These are phyloP conservation scores for Lasaia peninsularis DNA, from an alignment of 1,140 invertebrate species.

Conservation along the genomic window DNA sequence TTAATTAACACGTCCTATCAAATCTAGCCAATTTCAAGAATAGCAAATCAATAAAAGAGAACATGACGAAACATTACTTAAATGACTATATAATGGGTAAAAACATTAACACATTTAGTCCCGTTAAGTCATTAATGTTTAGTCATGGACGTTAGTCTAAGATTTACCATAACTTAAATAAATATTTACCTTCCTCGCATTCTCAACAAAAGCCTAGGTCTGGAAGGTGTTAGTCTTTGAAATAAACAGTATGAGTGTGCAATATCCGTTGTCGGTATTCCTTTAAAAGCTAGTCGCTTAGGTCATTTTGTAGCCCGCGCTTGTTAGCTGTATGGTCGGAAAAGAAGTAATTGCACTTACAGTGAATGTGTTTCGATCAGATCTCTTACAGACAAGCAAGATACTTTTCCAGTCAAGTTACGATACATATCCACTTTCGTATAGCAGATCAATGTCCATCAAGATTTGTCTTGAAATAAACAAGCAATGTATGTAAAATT, in stretches of 20 bases:
- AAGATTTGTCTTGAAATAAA: too few relatives aligned
- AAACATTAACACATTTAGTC: too few relatives aligned
- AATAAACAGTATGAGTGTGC: constrained; percentile 6
- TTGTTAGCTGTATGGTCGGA: constrained; percentile 1
- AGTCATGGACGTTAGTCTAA: too few relatives aligned
- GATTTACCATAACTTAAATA: not conserved
- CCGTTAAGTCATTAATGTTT: too few relatives aligned
- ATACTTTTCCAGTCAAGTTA: constrained; percentile 32
- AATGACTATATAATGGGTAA: too few relatives aligned
- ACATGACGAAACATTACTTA: too few relatives aligned
- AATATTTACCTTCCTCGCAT: not conserved
- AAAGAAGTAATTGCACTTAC: constrained; percentile 2
- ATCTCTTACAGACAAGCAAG: not conserved
- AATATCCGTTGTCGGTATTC: constrained; percentile 7
- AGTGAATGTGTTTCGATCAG: not conserved
- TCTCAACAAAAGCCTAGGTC: not conserved
- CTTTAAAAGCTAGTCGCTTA: constrained; percentile 1
- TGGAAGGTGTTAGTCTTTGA: constrained; percentile 4
- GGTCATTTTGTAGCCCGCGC: constrained; percentile 2
- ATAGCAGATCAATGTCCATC: too few relatives aligned
- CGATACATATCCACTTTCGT: too few relatives aligned
- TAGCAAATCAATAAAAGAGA: too few relatives aligned
- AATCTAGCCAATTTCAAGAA: too few relatives aligned
- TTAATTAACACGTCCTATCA: too few relatives aligned
- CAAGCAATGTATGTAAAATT: too few relatives aligned